Evolutionary conservation across 1,140 invertebrate genomes (phyloP).

Genomic region (Calephelis virginiensis): DNA sequence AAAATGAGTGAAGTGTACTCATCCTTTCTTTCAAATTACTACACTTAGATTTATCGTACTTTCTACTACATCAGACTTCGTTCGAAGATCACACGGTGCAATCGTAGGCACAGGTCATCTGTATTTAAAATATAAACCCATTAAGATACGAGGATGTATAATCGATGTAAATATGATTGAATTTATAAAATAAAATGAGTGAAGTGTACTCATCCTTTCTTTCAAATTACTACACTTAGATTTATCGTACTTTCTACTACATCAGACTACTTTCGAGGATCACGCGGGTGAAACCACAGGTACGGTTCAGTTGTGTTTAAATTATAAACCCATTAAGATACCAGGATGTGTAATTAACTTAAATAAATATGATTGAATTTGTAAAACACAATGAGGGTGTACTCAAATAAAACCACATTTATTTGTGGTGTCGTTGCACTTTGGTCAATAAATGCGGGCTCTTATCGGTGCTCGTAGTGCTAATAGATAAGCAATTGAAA

Average conservation of each 20-base stretch:
- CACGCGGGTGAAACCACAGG: too few species aligned
- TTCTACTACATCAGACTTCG: too few species aligned
- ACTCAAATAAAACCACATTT: slow-evolving; percentile 45
- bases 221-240: too few species aligned
- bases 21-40: too few species aligned
- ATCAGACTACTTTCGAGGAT: too few species aligned
- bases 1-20: slow-evolving; percentile 27
- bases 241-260: too few species aligned
- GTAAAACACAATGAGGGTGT: slow-evolving; percentile 18
- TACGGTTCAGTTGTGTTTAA: too few species aligned
- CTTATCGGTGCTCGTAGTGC: slow-evolving; percentile 38
- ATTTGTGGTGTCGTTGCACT: slow-evolving; percentile 44
- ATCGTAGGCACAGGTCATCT: too few species aligned
- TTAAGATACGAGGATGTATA: neutral
- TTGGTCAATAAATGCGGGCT: slow-evolving; percentile 49
- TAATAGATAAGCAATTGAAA: slow-evolving; percentile 49
- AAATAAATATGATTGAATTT: neutral
- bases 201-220: too few species aligned
- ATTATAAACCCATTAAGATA: neutral
- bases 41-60: too few species aligned
- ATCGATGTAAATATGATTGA: neutral
- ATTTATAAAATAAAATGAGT: too few species aligned
- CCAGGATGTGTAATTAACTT: neutral
- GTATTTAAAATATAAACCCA: neutral
- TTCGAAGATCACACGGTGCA: too few species aligned